Evolutionary conservation across 2,888 invertebrate species (phyloP).

Genomic region (Nephrocerus scutellatus): DNA sequence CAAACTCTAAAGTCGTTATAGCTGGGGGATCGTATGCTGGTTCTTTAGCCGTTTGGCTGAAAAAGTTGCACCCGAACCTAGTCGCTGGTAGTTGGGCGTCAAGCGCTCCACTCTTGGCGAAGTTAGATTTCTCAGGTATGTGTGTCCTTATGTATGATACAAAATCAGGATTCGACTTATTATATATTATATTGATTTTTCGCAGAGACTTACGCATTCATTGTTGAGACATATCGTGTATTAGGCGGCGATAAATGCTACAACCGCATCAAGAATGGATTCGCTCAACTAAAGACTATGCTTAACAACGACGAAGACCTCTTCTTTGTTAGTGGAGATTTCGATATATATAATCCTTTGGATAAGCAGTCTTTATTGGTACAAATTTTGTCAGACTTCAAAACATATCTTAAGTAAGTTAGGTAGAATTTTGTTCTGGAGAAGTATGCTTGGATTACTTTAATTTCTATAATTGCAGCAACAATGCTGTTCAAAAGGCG

Average conservation of each 20-base stretch:
- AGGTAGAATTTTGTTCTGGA: too few species aligned
- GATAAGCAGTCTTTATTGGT: conserved; percentile 27
- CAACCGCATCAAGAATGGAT: conserved; percentile 28
- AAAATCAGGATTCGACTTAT: not conserved
- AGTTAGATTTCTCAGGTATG: conserved; percentile 51
- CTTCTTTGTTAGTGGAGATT: conserved; percentile 22
- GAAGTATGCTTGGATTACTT: too few species aligned
- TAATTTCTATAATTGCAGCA: conserved; percentile 6
- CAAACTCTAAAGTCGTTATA: conserved; percentile 46
- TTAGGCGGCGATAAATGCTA: conserved; percentile 32
- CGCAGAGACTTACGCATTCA: conserved; percentile 31
- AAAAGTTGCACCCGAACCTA: conserved; percentile 55
- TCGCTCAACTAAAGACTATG: conserved; percentile 24
- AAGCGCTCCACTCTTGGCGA: conserved; percentile 56
- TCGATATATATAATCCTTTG: conserved; percentile 31
- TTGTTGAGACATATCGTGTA: conserved; percentile 25
- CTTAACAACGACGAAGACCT: conserved; percentile 20
- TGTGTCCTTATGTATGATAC: too few species aligned
- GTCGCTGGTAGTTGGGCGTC: conserved; percentile 54
- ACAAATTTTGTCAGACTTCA: too few species aligned
- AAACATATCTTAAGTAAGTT: conserved; percentile 32
- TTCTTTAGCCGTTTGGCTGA: conserved; percentile 59
- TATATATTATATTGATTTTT: not conserved
- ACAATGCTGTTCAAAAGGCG: conserved; percentile 15
- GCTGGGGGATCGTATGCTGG: conserved; percentile 60